These are phyloP conservation scores for Hestina assimilis DNA, from an alignment of 1,140 invertebrate genomes.

Conservation along the genomic window DNA sequence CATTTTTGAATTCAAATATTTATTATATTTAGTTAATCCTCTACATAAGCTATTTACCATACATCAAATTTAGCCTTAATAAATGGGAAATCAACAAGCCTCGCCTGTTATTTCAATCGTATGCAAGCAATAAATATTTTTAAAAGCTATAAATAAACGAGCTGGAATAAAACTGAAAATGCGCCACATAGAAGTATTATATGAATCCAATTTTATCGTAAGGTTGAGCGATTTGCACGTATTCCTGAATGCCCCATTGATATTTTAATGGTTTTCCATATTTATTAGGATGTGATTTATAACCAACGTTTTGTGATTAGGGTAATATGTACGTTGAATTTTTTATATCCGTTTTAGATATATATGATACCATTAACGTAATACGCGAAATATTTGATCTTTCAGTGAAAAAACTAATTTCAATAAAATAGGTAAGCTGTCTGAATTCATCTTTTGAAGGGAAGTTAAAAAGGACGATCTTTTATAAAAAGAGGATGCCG, in stretches of 20 bases:
- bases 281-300: constrained; percentile 17
- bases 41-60: too few species aligned
- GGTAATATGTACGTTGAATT: neutral
- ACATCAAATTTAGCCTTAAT: too few species aligned
- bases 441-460: too few species aligned
- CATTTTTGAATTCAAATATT: too few species aligned
- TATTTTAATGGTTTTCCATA: constrained; percentile 12
- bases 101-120: too few species aligned
- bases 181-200: constrained; percentile 5
- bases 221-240: constrained; percentile 13
- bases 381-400: neutral
- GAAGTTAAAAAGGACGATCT: too few species aligned
- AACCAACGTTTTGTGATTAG: constrained; percentile 1
- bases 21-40: too few species aligned
- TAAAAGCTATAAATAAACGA: neutral
- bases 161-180: neutral
- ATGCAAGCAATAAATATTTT: too few species aligned
- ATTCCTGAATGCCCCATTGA: constrained; percentile 17
- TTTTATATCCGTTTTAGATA: constrained; percentile 5
- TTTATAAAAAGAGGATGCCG: too few species aligned
- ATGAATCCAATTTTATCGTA: constrained; percentile 1
- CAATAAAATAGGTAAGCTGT: too few species aligned
- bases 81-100: too few species aligned
- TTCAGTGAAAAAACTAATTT: neutral
- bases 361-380: neutral